Percentiles rank a stretch among this genome's conserved stretches.
Conservation (phyloP, 2,888 invertebrate species). For the Seira ritae region DNA sequence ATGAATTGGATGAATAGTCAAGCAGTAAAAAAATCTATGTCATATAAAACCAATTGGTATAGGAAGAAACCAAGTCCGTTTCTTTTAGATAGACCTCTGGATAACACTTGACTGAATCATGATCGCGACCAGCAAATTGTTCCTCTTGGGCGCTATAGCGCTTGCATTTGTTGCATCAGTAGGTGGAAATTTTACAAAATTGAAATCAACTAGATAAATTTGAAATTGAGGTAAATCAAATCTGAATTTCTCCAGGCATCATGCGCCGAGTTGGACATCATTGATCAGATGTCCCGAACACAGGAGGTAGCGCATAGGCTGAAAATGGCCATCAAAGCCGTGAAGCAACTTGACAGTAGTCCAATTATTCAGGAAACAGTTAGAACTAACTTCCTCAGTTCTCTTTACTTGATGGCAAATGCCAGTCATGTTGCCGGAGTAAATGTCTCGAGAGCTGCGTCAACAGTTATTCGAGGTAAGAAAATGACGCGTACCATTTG, state of each 20-base stretch:
- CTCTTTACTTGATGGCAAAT: constrained; percentile 60
- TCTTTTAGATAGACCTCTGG: background rate
- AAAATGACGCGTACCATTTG: too few species aligned
- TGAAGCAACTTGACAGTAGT: constrained; percentile 44
- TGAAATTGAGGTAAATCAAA: background rate
- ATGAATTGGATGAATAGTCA: background rate
- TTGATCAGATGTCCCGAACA: constrained; percentile 42
- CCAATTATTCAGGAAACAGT: constrained; percentile 34
- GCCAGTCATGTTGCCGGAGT: constrained; percentile 64
- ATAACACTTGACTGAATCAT: background rate
- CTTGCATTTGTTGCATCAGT: constrained; percentile 40
- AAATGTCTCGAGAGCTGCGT: constrained; percentile 65
- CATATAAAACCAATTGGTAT: constrained; percentile 34
- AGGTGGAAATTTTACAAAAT: constrained; percentile 9
- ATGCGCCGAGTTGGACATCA: constrained; percentile 17
- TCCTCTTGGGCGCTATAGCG: constrained; percentile 31
- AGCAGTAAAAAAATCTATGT: constrained; percentile 30
- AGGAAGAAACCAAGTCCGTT: background rate
- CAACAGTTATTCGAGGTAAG: constrained; percentile 65
- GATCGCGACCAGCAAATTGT: constrained; percentile 11
- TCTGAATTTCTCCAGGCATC: constrained; percentile 12
- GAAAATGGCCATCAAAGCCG: constrained; percentile 46
- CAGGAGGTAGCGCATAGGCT: constrained; percentile 40
- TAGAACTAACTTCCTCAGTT: constrained; percentile 25
- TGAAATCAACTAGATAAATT: background rate